These are phyloP conservation scores for Jacana jacana DNA, from an alignment of 2,113 vertebrate species.

Conservation along the genomic window DNA sequence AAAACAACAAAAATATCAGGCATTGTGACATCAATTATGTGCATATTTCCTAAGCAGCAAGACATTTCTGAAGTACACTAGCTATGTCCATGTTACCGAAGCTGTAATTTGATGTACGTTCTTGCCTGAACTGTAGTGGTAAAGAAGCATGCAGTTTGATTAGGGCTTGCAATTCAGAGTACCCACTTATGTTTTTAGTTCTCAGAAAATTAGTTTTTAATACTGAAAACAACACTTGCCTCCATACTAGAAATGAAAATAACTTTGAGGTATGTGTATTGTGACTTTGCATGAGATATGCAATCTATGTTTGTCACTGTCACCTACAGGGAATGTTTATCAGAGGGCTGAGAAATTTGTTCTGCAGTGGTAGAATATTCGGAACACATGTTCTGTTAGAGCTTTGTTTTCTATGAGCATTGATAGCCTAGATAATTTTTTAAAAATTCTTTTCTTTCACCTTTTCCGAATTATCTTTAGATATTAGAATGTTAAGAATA, in stretches of 20 bases:
- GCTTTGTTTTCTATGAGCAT: neutral
- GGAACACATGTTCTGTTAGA: neutral
- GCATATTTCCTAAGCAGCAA: conserved; percentile 27
- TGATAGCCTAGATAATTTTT: neutral
- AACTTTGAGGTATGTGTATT: neutral
- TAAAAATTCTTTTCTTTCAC: neutral
- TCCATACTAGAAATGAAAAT: conserved; percentile 37
- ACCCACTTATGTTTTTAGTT: conserved; percentile 34
- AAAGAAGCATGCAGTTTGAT: neutral
- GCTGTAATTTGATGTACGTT: neutral
- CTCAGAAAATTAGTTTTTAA: conserved; percentile 31
- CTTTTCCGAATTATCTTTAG: neutral
- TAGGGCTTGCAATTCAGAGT: neutral
- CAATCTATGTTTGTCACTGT: neutral
- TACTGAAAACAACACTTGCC: neutral
- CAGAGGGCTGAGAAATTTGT: neutral
- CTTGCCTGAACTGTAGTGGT: neutral
- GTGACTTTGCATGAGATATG: conserved; percentile 21
- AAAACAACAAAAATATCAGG: neutral
- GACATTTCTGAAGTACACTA: neutral
- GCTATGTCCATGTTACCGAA: neutral
- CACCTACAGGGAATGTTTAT: neutral
- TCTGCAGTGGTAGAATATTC: neutral
- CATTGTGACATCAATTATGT: neutral
- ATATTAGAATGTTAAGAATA: neutral